Evolutionary conservation across 2,113 vertebrate species (phyloP).

Genomic region (Dolichotis patagonum): DNA sequence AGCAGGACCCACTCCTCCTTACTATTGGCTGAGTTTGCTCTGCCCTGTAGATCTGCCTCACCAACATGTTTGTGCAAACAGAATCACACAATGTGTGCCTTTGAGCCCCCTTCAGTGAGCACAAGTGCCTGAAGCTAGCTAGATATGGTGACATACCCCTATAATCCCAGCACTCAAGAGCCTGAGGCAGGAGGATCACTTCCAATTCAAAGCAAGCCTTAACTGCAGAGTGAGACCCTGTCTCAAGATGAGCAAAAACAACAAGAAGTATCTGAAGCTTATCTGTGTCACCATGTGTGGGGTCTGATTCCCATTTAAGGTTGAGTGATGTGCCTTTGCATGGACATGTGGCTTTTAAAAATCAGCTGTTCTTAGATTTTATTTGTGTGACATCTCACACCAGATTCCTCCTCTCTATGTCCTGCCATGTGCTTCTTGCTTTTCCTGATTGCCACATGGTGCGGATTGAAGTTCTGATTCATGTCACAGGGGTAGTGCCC

Average conservation of each 20-base stretch:
- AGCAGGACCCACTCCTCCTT: not conserved
- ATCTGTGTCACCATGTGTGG: not conserved
- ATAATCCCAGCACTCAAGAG: not conserved
- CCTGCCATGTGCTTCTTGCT: not conserved
- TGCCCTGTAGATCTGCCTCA: not conserved
- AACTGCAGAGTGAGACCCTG: not conserved
- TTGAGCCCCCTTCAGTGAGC: not conserved
- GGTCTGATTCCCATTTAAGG: not conserved
- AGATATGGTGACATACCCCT: not conserved
- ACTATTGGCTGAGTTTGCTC: not conserved
- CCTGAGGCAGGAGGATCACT: not conserved
- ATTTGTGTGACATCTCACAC: not conserved
- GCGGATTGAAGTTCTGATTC: not conserved
- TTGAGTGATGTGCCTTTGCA: not conserved
- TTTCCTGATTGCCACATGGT: not conserved
- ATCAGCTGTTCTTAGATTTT: not conserved
- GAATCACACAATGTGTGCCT: not conserved
- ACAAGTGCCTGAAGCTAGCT: not conserved
- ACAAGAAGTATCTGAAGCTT: not conserved
- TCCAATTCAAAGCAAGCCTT: not conserved
- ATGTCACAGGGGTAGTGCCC: slow-evolving; percentile 49
- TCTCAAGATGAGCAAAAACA: not conserved
- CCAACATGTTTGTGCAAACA: not conserved
- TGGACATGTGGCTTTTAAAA: not conserved
- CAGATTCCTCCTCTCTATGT: not conserved